Evolutionary conservation across 2,797 vertebrate species (phyloP).

Genomic region (Peromyscus melanophrys): DNA sequence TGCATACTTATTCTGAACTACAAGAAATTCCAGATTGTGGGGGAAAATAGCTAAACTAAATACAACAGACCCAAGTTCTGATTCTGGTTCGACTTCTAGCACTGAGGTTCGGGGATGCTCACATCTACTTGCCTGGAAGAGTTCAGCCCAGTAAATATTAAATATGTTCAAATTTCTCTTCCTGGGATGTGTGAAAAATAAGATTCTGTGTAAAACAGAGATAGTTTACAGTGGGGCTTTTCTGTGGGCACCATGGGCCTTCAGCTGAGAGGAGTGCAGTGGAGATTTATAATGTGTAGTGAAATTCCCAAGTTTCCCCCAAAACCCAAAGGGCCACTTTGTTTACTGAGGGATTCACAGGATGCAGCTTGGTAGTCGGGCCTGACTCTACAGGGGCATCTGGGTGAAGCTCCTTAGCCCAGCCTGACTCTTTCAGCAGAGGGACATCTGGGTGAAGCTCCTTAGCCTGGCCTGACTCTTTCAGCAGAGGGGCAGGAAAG

Average conservation of each 20-base stretch:
- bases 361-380: background rate
- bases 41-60: constrained; percentile 41
- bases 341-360: constrained; percentile 24
- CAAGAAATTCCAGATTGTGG: background rate
- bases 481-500: background rate
- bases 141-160: background rate
- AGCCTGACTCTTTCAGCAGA: background rate
- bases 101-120: background rate
- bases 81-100: background rate
- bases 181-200: background rate
- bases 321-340: background rate
- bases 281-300: background rate
- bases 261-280: background rate
- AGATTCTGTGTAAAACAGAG: background rate
- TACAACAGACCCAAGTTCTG: background rate
- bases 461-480: constrained; percentile 7
- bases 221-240: constrained; percentile 5
- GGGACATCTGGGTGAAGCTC: background rate
- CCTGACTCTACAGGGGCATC: background rate
- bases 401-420: background rate
- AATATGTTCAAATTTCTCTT: constrained; percentile 41
- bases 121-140: constrained; percentile 2
- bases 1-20: background rate
- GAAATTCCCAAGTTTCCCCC: background rate
- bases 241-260: background rate